Evolutionary conservation across 2,113 vertebrate genomes (phyloP), one percentile per base, ranked within the genome.

Genomic region (Gavialis gangeticus): DNA sequence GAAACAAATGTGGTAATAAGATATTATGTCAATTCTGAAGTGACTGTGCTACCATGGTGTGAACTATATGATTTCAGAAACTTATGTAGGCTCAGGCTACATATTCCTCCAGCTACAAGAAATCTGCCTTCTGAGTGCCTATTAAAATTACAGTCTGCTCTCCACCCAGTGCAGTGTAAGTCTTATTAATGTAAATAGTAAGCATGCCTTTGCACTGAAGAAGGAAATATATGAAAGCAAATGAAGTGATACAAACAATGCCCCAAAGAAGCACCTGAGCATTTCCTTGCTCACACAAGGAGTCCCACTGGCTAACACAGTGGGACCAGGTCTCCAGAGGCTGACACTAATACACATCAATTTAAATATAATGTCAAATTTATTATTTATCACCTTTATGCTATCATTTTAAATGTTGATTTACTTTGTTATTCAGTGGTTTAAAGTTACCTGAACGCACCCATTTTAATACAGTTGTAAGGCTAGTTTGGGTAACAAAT

Each of bases 371-470:
- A 80, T 59, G 1, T 46, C 46, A 46, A 37, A 37, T 75, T 5
- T 19, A 3, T 60, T 22, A 73, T 58, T 15, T 66, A 73, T 5
- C 67, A 59, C 12, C 5, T 11, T 57, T 75, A 63, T 2, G 34
- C 10, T 75, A 75, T 64, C 75, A 79, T 62, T 90, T 93, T 79
- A 8, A 85, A 22, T 80, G 80, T 18, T 46, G 1, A 2, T 67
- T 5, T 58, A 60, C 75, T 89, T 84, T 86, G 91, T 92, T 90
- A 55, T 59, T 83, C 88, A 46, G 9, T 76, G 55, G 83, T n/a
- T 86, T 77, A 62, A 85, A 89, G 90, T 92, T 94, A 37, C 77
- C 77, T 54, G 27, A 21, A 34, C 92, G 71, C 87, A 79, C 77
- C 4, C 60, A 34, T 19, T 88, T 89, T 90, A 93, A 96, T 25